These are phyloP conservation scores for Lissocephala sabroskyi DNA, from an alignment of 2,888 invertebrate species.

Conservation along the genomic window DNA sequence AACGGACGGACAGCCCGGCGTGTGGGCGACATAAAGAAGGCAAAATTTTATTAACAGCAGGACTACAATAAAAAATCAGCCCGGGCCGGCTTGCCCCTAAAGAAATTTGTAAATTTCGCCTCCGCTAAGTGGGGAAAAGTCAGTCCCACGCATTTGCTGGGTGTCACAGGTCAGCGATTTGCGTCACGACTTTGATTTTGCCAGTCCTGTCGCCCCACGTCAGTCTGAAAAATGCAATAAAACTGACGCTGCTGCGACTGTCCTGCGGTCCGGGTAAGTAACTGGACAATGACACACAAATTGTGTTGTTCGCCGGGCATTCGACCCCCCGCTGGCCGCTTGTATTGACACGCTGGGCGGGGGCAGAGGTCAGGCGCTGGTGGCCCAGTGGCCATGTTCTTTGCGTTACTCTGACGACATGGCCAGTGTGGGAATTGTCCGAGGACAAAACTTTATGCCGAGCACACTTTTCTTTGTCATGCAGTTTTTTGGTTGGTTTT, in stretches of 20 bases:
- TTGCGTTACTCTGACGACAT: constrained; percentile 1
- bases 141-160: constrained; percentile 31
- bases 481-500: too few relatives aligned
- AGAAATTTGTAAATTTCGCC: background rate
- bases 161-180: constrained; percentile 51
- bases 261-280: background rate
- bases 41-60: constrained; percentile 61
- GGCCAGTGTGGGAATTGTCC: constrained; percentile 37
- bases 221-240: constrained; percentile 31
- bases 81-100: background rate
- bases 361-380: constrained; percentile 1
- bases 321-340: constrained; percentile 1
- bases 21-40: constrained; percentile 43
- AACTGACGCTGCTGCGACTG: constrained; percentile 23
- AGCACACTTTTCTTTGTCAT: constrained; percentile 13
- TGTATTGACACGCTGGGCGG: constrained; percentile 18
- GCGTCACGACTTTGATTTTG: constrained; percentile 49
- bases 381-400: constrained; percentile 21
- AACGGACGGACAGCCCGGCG: constrained; percentile 10
- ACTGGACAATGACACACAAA: constrained; percentile 29
- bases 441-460: constrained; percentile 32
- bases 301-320: constrained; percentile 22
- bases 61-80: constrained; percentile 45
- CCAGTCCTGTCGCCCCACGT: constrained; percentile 5
- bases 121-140: background rate